phyloP scores from a whole-genome alignment of 1,140 invertebrate species.

The Lethrus apterus region DNA sequence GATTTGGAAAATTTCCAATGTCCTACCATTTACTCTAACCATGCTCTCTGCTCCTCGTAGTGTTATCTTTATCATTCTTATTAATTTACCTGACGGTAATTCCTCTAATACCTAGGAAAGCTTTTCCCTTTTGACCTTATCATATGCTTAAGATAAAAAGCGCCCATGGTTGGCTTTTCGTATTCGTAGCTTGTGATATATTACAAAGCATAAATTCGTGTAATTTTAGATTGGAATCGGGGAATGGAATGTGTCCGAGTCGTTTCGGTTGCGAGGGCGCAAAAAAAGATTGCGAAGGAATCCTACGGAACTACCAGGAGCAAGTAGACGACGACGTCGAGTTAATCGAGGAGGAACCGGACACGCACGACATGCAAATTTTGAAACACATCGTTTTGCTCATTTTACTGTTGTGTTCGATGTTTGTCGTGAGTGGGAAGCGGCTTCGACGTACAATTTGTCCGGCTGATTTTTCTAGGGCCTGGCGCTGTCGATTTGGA shows the following conservation, averaged over 20 bases:
- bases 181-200: too few relatives aligned
- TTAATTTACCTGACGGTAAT: neutral
- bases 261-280: conserved; percentile 43
- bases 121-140: too few relatives aligned
- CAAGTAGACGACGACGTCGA: conserved; percentile 44
- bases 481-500: conserved; percentile 78
- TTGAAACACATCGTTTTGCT: conserved; percentile 77
- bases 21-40: too few relatives aligned
- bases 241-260: conserved; percentile 39
- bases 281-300: conserved; percentile 44
- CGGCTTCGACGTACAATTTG: neutral
- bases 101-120: too few relatives aligned
- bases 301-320: conserved; percentile 48
- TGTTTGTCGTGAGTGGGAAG: conserved; percentile 73
- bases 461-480: conserved; percentile 51
- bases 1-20: too few relatives aligned
- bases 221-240: too few relatives aligned
- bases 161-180: too few relatives aligned
- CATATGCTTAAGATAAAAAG: too few relatives aligned
- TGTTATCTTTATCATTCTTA: neutral
- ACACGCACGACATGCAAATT: conserved; percentile 59
- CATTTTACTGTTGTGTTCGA: conserved; percentile 70
- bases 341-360: conserved; percentile 48
- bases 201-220: too few relatives aligned
- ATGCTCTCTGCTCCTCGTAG: too few relatives aligned